A percentile compares a stretch with the other conserved stretches of the same genome.
Evolutionary conservation across 2,888 invertebrate genomes (phyloP).

Genomic region (Athripsodes cinereus): DNA sequence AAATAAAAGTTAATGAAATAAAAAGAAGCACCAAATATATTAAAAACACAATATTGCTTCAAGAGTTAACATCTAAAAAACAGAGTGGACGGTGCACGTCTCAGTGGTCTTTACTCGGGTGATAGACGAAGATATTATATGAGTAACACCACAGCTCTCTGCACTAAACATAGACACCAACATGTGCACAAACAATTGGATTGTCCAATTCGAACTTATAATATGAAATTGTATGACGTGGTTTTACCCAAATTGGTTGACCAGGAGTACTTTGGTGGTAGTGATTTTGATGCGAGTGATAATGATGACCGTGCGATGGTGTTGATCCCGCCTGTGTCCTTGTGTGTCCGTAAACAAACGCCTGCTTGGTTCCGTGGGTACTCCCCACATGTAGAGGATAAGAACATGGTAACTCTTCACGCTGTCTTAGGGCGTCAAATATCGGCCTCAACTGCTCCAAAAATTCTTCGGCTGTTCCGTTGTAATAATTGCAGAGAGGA

Average conservation of each 20-base stretch:
- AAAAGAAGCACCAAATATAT: neutral
- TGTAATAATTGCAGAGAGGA: neutral
- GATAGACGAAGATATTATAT: no score
- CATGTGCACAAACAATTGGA: no score
- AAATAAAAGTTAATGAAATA: neutral
- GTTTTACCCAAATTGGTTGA: constrained; percentile 66
- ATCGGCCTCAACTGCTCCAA: constrained; percentile 93
- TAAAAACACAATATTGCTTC: no score
- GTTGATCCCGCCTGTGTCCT: constrained; percentile 58
- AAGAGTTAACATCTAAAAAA: no score
- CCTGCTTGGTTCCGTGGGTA: constrained; percentile 56
- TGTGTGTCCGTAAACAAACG: constrained; percentile 56
- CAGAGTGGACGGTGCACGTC: no score
- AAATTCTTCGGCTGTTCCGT: constrained; percentile 76
- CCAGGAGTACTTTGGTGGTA: constrained; percentile 39
- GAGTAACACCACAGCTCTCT: no score
- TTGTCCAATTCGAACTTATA: neutral
- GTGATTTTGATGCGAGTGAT: constrained; percentile 55
- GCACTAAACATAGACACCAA: no score
- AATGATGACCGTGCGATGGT: constrained; percentile 58
- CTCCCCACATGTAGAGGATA: constrained; percentile 83
- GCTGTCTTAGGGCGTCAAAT: constrained; percentile 88
- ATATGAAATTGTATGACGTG: neutral
- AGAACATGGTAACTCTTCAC: constrained; percentile 86
- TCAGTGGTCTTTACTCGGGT: no score